Percentiles rank a stretch among this genome's conserved stretches.
phyloP scores from a whole-genome alignment of 2,113 vertebrate genomes.

The Channa argus region DNA sequence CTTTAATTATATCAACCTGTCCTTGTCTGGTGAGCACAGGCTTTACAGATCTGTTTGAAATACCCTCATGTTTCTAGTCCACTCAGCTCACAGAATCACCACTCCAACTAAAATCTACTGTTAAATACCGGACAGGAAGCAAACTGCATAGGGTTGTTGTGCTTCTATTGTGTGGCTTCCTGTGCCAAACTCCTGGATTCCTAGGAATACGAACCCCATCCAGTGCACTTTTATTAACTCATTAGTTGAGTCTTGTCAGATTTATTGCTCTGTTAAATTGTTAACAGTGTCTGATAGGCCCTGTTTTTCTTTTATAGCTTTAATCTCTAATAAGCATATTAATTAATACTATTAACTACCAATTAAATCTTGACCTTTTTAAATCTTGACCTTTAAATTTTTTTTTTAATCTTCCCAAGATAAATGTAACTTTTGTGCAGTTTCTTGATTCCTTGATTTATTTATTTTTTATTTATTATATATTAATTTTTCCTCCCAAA shows the following conservation, averaged over 20 bases:
- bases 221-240: constrained; percentile 23
- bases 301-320: too few relatives aligned
- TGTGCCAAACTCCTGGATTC: constrained; percentile 37
- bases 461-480: too few relatives aligned
- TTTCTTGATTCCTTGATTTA: too few relatives aligned
- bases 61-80: background rate
- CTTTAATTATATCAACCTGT: background rate
- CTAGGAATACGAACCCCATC: constrained; percentile 22
- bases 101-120: constrained; percentile 27
- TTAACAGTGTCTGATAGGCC: too few relatives aligned
- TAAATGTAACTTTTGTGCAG: too few relatives aligned
- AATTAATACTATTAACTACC: too few relatives aligned
- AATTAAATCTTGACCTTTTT: too few relatives aligned
- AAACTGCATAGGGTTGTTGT: constrained; percentile 43
- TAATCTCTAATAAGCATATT: too few relatives aligned
- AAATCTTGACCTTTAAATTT: too few relatives aligned
- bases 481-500: background rate
- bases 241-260: constrained; percentile 14
- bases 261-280: background rate
- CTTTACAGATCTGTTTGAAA: constrained; percentile 3
- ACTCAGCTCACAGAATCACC: background rate
- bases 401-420: too few relatives aligned
- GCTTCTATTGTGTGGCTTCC: constrained; percentile 63
- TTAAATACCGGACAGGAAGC: constrained; percentile 48
- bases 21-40: background rate